A percentile compares a stretch with the other conserved stretches of the same genome.
phyloP scores from a whole-genome alignment of 2,797 vertebrate genomes.

The Sebastes steindachneri region DNA sequence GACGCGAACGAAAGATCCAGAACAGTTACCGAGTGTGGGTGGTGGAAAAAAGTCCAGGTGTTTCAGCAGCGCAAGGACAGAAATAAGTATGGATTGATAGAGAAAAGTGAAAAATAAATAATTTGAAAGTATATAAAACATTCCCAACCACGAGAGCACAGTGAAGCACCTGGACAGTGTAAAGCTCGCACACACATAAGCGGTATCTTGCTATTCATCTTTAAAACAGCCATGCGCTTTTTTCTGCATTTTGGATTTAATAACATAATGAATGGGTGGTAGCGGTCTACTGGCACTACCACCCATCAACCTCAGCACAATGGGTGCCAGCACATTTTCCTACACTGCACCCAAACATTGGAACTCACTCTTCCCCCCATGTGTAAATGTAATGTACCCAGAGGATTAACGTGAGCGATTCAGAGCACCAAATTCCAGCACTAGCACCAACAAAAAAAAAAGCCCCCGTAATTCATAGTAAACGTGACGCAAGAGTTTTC shows the following conservation, averaged over 20 bases:
- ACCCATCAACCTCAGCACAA: too few species aligned
- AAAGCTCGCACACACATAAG: neutral
- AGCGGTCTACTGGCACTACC: too few species aligned
- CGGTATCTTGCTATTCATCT: neutral
- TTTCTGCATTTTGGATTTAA: neutral
- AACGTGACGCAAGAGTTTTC: too few species aligned
- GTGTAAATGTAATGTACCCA: too few species aligned
- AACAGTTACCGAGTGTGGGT: neutral
- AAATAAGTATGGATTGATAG: neutral
- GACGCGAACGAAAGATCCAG: neutral
- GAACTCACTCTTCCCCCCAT: too few species aligned
- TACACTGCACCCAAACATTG: too few species aligned
- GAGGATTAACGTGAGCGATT: neutral
- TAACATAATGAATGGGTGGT: neutral
- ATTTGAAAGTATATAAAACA: neutral
- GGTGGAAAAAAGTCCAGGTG: neutral
- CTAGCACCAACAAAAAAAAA: too few species aligned
- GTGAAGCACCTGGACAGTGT: neutral
- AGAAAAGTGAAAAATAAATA: neutral
- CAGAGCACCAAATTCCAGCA: neutral
- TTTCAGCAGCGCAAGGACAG: neutral
- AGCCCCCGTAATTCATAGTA: too few species aligned
- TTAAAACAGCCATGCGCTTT: neutral
- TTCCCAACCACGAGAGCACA: neutral
- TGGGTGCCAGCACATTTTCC: too few species aligned